These are phyloP conservation scores for Aleiodes testaceus DNA, from an alignment of 2,888 invertebrate genomes.

Conservation along the genomic window DNA sequence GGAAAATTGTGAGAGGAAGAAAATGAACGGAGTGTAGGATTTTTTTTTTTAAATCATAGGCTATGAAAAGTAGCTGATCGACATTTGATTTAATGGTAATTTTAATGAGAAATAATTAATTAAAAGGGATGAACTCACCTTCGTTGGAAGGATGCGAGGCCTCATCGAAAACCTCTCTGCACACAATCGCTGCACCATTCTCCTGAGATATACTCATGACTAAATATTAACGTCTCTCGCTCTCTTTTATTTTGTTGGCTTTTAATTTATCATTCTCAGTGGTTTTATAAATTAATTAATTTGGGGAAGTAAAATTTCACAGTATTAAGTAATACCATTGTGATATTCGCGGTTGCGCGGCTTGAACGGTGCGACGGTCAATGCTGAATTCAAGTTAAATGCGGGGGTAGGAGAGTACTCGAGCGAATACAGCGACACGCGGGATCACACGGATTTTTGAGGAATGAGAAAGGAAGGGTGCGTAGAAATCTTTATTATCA, in stretches of 20 bases:
- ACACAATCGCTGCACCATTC: conserved; percentile 77
- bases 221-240: conserved; percentile 14
- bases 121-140: conserved; percentile 72
- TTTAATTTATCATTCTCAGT: conserved; percentile 19
- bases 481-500: neutral
- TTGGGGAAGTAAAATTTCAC: conserved; percentile 28
- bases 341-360: conserved; percentile 52
- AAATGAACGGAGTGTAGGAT: too few relatives aligned
- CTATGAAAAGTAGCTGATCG: too few relatives aligned
- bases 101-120: conserved; percentile 4
- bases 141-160: conserved; percentile 87
- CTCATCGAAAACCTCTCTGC: conserved; percentile 90
- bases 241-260: neutral
- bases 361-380: conserved; percentile 64
- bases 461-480: conserved; percentile 28
- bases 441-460: neutral
- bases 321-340: conserved; percentile 36
- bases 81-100: too few relatives aligned
- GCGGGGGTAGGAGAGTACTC: conserved; percentile 56
- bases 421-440: conserved; percentile 33
- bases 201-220: conserved; percentile 71
- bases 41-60: neutral
- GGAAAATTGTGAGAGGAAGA: too few relatives aligned
- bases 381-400: conserved; percentile 68
- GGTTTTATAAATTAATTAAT: conserved; percentile 15